Evolutionary conservation across 2,797 vertebrate genomes (phyloP).

Genomic region (Acestrorhynchus altus): DNA sequence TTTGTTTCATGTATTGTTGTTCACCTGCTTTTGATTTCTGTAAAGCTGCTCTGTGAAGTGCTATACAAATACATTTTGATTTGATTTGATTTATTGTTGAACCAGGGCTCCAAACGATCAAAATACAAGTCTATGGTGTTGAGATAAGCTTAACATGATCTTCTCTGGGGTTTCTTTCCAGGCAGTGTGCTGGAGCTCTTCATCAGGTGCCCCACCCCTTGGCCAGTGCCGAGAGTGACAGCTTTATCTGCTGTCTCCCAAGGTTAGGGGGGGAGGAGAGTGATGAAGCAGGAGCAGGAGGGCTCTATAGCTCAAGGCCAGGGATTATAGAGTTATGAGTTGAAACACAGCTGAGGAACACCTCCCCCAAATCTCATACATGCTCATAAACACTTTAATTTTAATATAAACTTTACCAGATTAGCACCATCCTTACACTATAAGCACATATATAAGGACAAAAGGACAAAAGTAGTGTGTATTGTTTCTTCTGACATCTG

Average conservation of each 20-base stretch:
- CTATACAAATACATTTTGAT: too few relatives aligned
- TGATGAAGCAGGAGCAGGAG: conserved; percentile 31
- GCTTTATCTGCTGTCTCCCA: conserved; percentile 59
- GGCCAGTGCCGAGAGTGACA: conserved; percentile 36
- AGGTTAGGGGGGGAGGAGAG: conserved; percentile 42
- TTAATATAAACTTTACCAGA: neutral
- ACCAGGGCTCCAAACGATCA: conserved; percentile 57
- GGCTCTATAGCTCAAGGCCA: conserved; percentile 34
- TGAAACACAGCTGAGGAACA: conserved; percentile 19
- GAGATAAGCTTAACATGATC: conserved; percentile 40
- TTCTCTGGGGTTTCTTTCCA: conserved; percentile 46
- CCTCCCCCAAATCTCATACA: neutral
- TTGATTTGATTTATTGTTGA: too few relatives aligned
- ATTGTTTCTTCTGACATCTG: too few relatives aligned
- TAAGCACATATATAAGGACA: neutral
- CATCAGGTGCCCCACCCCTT: conserved; percentile 44
- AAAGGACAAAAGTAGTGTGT: too few relatives aligned
- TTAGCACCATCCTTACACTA: neutral
- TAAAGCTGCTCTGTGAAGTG: too few relatives aligned
- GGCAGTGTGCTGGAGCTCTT: conserved; percentile 41
- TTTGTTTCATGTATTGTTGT: too few relatives aligned
- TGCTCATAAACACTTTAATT: neutral
- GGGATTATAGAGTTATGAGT: conserved; percentile 36
- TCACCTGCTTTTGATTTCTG: too few relatives aligned
- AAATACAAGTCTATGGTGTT: conserved; percentile 26